These are phyloP conservation scores for Dolichomitus sp. DNA, from an alignment of 2,888 invertebrate genomes.

Conservation along the genomic window DNA sequence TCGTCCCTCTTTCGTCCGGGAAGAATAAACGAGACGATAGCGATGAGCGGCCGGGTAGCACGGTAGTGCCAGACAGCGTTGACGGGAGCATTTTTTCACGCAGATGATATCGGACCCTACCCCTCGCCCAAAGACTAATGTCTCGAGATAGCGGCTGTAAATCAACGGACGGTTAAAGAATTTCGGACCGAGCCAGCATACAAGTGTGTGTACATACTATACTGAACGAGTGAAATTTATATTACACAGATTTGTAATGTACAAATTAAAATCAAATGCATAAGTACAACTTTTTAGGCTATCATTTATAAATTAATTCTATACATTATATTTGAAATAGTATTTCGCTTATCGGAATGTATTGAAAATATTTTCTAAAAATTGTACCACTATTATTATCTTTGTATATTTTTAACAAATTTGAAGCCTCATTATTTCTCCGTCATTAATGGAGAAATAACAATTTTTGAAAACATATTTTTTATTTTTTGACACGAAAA, in stretches of 20 bases:
- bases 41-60: slow-evolving; percentile 75
- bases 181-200: slow-evolving; percentile 50
- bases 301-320: neutral
- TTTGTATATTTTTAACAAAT: too few relatives aligned
- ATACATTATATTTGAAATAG: neutral
- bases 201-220: slow-evolving; percentile 2
- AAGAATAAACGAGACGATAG: slow-evolving; percentile 60
- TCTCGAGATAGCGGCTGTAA: slow-evolving; percentile 81
- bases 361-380: too few relatives aligned
- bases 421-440: too few relatives aligned
- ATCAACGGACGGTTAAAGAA: slow-evolving; percentile 74
- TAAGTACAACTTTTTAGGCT: neutral
- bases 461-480: too few relatives aligned
- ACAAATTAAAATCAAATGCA: neutral
- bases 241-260: neutral
- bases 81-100: slow-evolving; percentile 81
- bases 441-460: too few relatives aligned
- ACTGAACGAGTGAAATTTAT: neutral
- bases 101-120: slow-evolving; percentile 80
- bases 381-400: too few relatives aligned
- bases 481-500: too few relatives aligned
- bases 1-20: slow-evolving; percentile 1
- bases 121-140: slow-evolving; percentile 80
- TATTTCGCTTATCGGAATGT: neutral
- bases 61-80: slow-evolving; percentile 80